Base-by-base conservation (phyloP, 2,113 vertebrate species). In the Rostratula benghalensis region DNA sequence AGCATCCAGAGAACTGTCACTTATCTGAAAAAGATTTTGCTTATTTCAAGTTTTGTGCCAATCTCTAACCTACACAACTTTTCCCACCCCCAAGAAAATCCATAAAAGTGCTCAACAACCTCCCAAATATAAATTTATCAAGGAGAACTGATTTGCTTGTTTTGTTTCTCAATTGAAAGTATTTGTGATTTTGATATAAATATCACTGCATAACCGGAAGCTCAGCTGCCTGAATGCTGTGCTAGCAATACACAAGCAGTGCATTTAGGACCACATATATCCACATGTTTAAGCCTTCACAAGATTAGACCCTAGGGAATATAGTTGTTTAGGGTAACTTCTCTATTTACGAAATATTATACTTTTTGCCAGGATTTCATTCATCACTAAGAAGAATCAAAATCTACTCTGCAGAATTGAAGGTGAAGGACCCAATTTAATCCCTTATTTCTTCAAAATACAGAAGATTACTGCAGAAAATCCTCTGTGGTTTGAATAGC, bases 41-140 rank as follows among this genome's bases (percentile, higher is more conserved):
- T 97, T 95, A 95, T 96, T 96, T 93, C 88, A 93, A 96, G 90
- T 87, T 95, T 87, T 78, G 95, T 96, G 94, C 93, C 96, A 97
- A 95, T 97, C 93, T 94, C 33, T 89, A 97, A 96, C 95, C 96
- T 95, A 96, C 94, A 96, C 96, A 95, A 92, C 60, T 93, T 83
- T 53, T 93, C 77, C 92, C 92, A 83, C 95, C 94, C 90, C 91
- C 96, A 92, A 94, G 92, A 93, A 96, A 96, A 97, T 90, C 93
- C 94, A 96, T 95, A 94, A 92, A 96, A 94, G 87, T 53, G 59
- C 81, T 93, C 80, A 92, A 31, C 23, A 2, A 92, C 80, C 86
- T 96, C 94, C 80, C 84, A 94, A 30, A 90, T 88, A 94, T 74
- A 97, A 94, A 96, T 83, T 61, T 90, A 92, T 89, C 18, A 19